phyloP scores from a whole-genome alignment of 2,888 invertebrate species.

The Eupelmus urozonus region DNA sequence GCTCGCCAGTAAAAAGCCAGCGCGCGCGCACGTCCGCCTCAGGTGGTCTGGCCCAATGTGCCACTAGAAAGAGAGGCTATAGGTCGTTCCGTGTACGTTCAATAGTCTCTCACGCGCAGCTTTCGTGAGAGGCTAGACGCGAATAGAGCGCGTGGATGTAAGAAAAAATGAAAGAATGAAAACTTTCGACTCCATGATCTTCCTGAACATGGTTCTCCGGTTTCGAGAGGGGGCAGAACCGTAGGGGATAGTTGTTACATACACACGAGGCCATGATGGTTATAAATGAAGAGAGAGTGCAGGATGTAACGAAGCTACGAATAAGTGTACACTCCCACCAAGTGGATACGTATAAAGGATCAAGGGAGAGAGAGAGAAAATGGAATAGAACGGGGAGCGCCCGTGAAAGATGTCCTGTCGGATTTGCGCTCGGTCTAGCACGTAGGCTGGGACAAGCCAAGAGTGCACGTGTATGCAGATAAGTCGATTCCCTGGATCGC shows the following conservation, averaged over 20 bases:
- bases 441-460: background rate
- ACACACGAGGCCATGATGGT: background rate
- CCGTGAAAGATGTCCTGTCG: slow-evolving; percentile 39
- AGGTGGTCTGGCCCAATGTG: background rate
- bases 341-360: background rate
- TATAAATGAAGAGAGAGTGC: slow-evolving; percentile 11
- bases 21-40: slow-evolving; percentile 1
- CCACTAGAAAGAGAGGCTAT: too few relatives aligned
- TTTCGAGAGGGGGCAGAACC: background rate
- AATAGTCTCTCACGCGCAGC: too few relatives aligned
- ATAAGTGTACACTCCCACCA: background rate
- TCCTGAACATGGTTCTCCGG: too few relatives aligned
- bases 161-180: background rate
- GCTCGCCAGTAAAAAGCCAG: background rate
- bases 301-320: background rate
- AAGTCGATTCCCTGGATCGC: too few relatives aligned
- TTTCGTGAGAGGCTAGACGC: too few relatives aligned
- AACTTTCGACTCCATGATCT: background rate
- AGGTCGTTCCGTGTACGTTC: too few relatives aligned
- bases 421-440: slow-evolving; percentile 21
- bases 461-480: background rate
- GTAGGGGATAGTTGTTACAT: too few relatives aligned
- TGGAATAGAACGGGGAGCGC: background rate
- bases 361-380: background rate
- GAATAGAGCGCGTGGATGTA: too few relatives aligned